Evolutionary conservation across 2,888 invertebrate genomes (phyloP).

Genomic region (Aphrophora alni): DNA sequence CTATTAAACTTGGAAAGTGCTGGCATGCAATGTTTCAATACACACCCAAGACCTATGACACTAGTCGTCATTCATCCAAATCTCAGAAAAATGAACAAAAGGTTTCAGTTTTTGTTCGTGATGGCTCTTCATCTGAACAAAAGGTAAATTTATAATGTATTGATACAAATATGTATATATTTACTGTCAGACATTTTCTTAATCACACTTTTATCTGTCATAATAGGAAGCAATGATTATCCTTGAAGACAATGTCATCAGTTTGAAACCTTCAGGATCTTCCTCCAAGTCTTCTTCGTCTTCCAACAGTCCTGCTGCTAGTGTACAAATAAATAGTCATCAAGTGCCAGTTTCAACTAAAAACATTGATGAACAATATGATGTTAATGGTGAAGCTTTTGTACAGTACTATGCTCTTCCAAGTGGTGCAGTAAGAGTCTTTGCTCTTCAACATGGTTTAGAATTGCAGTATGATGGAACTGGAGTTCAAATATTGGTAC

Average conservation of each 20-base stretch:
- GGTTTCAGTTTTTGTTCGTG: constrained; percentile 57
- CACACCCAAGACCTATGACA: constrained; percentile 45
- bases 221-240: constrained; percentile 59
- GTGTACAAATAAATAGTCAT: constrained; percentile 53
- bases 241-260: constrained; percentile 59
- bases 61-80: constrained; percentile 28
- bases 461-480: constrained; percentile 66
- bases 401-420: constrained; percentile 60
- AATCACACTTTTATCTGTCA: constrained; percentile 42
- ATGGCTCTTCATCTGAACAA: constrained; percentile 33
- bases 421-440: constrained; percentile 64
- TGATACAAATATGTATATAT: neutral
- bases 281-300: neutral
- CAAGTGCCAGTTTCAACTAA: constrained; percentile 53
- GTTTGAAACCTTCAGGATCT: constrained; percentile 46
- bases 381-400: constrained; percentile 52
- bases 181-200: neutral
- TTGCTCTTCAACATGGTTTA: constrained; percentile 58
- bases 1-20: constrained; percentile 61
- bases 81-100: constrained; percentile 53
- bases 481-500: constrained; percentile 58
- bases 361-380: constrained; percentile 59
- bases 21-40: constrained; percentile 61
- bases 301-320: constrained; percentile 44
- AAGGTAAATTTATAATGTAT: constrained; percentile 14